phyloP scores from a whole-genome alignment of 2,888 invertebrate species.

The Drosophila hamatofila region DNA sequence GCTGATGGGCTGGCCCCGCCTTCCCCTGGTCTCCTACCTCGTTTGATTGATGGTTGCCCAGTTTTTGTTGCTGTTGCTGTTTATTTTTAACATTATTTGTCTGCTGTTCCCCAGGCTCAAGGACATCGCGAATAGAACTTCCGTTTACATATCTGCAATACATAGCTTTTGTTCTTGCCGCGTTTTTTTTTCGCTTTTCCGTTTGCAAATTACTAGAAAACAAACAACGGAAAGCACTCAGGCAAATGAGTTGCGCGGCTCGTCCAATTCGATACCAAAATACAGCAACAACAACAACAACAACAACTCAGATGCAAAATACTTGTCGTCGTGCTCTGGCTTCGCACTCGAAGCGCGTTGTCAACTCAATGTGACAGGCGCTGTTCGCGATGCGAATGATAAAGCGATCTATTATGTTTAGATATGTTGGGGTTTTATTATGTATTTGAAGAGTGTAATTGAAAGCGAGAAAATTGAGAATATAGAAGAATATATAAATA shows the following conservation, averaged over 20 bases:
- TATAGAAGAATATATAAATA: too few relatives aligned
- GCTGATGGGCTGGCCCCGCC: constrained; percentile 27
- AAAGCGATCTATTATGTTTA: constrained; percentile 30
- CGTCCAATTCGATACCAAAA: constrained; percentile 4
- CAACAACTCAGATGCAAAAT: constrained; percentile 8
- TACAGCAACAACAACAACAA: neutral
- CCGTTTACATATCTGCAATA: constrained; percentile 10
- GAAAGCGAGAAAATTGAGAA: neutral
- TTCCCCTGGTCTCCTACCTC: too few relatives aligned
- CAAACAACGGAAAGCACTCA: constrained; percentile 75
- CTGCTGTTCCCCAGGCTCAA: constrained; percentile 39
- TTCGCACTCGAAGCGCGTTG: constrained; percentile 22
- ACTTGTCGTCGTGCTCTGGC: constrained; percentile 2
- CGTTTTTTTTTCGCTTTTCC: constrained; percentile 4
- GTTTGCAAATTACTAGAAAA: constrained; percentile 48
- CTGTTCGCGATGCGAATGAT: constrained; percentile 34
- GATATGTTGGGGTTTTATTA: neutral
- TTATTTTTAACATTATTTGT: constrained; percentile 46
- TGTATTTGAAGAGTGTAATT: neutral
- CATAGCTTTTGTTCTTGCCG: neutral
- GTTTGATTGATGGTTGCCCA: constrained; percentile 71
- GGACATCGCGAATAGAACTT: constrained; percentile 48
- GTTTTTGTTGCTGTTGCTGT: constrained; percentile 36
- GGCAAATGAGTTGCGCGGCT: constrained; percentile 67
- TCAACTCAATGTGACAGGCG: constrained; percentile 37